Conservation (phyloP, 2,888 invertebrate species). For the Pseudanteris insignis region DNA sequence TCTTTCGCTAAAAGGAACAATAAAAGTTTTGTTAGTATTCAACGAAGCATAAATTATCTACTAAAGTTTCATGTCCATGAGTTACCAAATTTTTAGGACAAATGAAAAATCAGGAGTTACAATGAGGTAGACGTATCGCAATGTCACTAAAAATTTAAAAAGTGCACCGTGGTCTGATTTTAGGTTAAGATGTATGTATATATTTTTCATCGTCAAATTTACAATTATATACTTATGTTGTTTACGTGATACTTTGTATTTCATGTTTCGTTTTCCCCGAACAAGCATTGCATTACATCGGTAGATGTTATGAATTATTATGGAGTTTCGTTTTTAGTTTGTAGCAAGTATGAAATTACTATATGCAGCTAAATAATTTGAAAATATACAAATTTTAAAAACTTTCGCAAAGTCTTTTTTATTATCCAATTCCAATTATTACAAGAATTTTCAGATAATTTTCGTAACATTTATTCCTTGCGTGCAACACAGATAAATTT, state of each 20-base stretch:
- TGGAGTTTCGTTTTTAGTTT: conserved; percentile 42
- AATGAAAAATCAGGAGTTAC: not conserved
- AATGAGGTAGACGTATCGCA: too few relatives aligned
- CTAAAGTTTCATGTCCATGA: conserved; percentile 34
- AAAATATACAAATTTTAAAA: conserved; percentile 44
- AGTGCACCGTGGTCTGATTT: conserved; percentile 35
- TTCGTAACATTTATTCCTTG: too few relatives aligned
- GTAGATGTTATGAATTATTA: conserved; percentile 42
- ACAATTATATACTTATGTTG: conserved; percentile 33
- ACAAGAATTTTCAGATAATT: too few relatives aligned
- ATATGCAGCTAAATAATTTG: conserved; percentile 45
- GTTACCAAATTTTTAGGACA: conserved; percentile 32
- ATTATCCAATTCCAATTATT: too few relatives aligned
- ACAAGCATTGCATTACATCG: conserved; percentile 34
- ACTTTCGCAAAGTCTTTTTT: conserved; percentile 13
- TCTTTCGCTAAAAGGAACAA: conserved; percentile 34
- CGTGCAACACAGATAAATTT: too few relatives aligned
- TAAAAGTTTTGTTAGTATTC: conserved; percentile 30
- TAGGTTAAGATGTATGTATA: conserved; percentile 38
- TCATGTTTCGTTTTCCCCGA: conserved; percentile 26
- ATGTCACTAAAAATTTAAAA: too few relatives aligned
- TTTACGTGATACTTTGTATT: conserved; percentile 42
- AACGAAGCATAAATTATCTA: conserved; percentile 35
- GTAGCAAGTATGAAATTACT: conserved; percentile 39
- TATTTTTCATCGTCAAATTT: conserved; percentile 36